Evolutionary conservation across 2,797 vertebrate genomes (phyloP).

Genomic region (Phylloscopus collybita): DNA sequence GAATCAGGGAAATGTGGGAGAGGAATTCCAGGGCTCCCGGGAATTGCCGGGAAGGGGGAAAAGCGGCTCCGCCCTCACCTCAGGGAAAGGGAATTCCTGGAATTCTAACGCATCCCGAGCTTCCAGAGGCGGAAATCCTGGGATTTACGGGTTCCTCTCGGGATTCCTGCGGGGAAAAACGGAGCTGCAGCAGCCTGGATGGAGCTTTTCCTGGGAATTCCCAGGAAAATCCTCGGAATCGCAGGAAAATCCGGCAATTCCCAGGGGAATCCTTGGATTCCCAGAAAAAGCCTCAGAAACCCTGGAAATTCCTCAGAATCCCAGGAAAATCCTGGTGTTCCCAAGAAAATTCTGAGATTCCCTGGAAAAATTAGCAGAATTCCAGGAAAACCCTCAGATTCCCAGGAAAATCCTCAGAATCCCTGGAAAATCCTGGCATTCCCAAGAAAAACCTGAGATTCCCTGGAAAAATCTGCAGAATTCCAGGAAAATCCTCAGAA

Average conservation of each 20-base stretch:
- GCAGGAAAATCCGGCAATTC: neutral
- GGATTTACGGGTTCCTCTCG: neutral
- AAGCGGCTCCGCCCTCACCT: constrained; percentile 56
- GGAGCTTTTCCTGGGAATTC: neutral
- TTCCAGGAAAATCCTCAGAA: neutral
- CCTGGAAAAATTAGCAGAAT: too few relatives aligned
- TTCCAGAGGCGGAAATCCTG: neutral
- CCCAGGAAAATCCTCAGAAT: too few relatives aligned
- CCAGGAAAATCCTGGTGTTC: too few relatives aligned
- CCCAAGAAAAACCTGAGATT: neutral
- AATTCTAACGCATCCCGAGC: constrained; percentile 52
- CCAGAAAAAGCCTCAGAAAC: too few relatives aligned
- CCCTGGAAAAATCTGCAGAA: neutral
- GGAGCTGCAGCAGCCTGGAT: neutral
- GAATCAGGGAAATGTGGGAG: neutral
- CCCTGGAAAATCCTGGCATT: neutral
- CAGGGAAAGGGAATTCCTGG: constrained; percentile 54
- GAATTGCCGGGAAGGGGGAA: rapidly evolving
- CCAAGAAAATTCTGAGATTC: too few relatives aligned
- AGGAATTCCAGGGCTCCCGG: neutral
- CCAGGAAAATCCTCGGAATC: neutral
- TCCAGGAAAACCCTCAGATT: neutral
- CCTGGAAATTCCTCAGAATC: too few relatives aligned
- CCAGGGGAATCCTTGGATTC: neutral
- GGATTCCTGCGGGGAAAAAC: neutral